phyloP scores from a whole-genome alignment of 2,113 vertebrate genomes.

The Lycaon pictus region DNA sequence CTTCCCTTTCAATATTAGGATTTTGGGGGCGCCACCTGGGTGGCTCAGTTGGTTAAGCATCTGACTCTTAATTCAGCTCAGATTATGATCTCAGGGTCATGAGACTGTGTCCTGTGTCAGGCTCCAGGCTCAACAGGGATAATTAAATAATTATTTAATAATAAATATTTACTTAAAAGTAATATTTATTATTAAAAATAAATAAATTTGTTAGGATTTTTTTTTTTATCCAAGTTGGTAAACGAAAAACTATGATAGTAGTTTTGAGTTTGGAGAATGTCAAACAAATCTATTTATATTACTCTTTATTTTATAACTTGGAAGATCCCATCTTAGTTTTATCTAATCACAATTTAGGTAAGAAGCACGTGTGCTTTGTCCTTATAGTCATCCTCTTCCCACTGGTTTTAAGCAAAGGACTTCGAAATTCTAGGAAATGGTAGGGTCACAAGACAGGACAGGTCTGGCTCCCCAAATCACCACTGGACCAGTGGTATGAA shows the following conservation, averaged over 20 bases:
- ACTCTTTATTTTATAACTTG: slow-evolving; percentile 3
- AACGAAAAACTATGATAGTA: neutral
- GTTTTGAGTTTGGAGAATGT: neutral
- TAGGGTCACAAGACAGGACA: neutral
- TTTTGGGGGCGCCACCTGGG: neutral
- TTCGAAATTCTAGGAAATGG: neutral
- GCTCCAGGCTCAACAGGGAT: neutral
- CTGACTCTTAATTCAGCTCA: neutral
- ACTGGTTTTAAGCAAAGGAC: neutral
- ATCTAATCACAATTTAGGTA: neutral
- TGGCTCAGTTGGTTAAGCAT: neutral
- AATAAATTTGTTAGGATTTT: neutral
- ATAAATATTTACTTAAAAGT: neutral
- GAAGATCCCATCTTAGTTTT: neutral
- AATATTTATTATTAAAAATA: neutral
- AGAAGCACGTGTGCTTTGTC: neutral
- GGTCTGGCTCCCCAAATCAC: neutral
- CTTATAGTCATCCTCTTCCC: neutral
- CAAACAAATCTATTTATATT: slow-evolving; percentile 44
- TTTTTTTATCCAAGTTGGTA: neutral
- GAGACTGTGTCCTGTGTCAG: neutral
- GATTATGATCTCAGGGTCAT: neutral
- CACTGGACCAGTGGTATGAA: neutral
- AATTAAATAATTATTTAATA: neutral
- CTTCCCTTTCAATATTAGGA: neutral